These are phyloP conservation scores for Dunckerocampus dactyliophorus DNA, from an alignment of 2,113 vertebrate genomes.

Conservation along the genomic window DNA sequence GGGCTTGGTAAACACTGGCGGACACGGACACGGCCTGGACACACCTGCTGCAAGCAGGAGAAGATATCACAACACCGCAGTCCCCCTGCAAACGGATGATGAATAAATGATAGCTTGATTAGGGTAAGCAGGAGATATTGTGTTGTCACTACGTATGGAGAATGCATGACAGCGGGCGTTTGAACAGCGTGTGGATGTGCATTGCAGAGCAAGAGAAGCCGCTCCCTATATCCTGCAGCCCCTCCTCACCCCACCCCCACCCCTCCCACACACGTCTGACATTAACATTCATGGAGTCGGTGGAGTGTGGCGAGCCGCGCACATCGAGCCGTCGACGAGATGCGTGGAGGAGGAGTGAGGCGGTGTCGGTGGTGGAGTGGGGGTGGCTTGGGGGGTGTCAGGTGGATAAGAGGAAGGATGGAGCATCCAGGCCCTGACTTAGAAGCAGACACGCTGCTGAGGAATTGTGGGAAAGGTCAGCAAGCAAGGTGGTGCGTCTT, in stretches of 20 bases:
- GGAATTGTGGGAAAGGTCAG: conserved; percentile 69
- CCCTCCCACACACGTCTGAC: conserved; percentile 12
- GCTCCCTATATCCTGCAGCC: conserved; percentile 15
- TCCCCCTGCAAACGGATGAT: too few relatives aligned
- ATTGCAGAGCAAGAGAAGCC: conserved; percentile 49
- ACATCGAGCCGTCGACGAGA: conserved; percentile 54
- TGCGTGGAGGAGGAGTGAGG: conserved; percentile 27
- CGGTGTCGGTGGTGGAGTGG: not conserved
- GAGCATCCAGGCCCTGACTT: conserved; percentile 1
- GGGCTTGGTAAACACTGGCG: conserved; percentile 9
- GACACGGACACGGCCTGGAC: not conserved
- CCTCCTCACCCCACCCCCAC: not conserved
- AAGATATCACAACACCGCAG: not conserved
- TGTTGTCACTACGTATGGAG: too few relatives aligned
- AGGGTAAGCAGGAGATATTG: too few relatives aligned
- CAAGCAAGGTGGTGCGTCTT: conserved; percentile 48
- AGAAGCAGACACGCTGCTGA: not conserved
- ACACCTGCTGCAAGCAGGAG: not conserved
- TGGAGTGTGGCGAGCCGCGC: conserved; percentile 63
- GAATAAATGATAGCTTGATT: too few relatives aligned
- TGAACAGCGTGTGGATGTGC: conserved; percentile 28
- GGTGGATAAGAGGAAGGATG: conserved; percentile 11
- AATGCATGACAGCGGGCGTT: conserved; percentile 12
- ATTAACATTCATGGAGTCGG: conserved; percentile 78
- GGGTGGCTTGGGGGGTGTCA: not conserved